Conservation (phyloP, 2,888 invertebrate species). For the Tiliacea citrago region DNA sequence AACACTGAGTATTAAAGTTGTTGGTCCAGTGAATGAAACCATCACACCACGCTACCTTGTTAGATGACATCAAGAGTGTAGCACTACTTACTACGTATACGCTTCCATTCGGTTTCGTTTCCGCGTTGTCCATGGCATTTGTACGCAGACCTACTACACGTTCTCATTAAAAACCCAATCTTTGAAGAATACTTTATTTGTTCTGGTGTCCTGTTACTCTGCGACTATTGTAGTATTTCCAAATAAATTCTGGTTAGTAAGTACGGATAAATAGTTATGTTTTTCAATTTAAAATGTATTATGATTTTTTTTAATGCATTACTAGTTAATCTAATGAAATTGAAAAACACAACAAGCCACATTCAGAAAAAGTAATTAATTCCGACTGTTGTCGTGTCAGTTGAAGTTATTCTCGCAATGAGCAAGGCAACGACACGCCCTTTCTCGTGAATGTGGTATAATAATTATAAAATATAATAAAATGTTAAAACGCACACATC, state of each 20-base stretch:
- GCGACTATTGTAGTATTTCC: constrained; percentile 83
- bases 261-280: constrained; percentile 74
- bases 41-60: constrained; percentile 87
- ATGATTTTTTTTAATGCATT: constrained; percentile 19
- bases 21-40: constrained; percentile 79
- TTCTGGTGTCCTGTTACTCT: constrained; percentile 84
- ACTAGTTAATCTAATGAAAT: constrained; percentile 67
- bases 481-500: constrained; percentile 76
- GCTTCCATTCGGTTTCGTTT: constrained; percentile 71
- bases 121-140: constrained; percentile 80
- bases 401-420: constrained; percentile 37
- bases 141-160: constrained; percentile 75
- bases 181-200: constrained; percentile 82
- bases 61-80: constrained; percentile 82
- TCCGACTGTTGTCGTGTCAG: constrained; percentile 46
- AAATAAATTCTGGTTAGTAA: constrained; percentile 87
- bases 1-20: constrained; percentile 66
- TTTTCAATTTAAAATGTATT: constrained; percentile 77
- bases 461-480: constrained; percentile 56
- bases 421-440: constrained; percentile 46
- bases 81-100: constrained; percentile 82
- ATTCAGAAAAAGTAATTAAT: constrained; percentile 72
- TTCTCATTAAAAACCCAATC: constrained; percentile 85
- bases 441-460: constrained; percentile 76
- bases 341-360: constrained; percentile 76